phyloP scores from a whole-genome alignment of 2,888 invertebrate genomes.

The Deroplatys truncata region DNA sequence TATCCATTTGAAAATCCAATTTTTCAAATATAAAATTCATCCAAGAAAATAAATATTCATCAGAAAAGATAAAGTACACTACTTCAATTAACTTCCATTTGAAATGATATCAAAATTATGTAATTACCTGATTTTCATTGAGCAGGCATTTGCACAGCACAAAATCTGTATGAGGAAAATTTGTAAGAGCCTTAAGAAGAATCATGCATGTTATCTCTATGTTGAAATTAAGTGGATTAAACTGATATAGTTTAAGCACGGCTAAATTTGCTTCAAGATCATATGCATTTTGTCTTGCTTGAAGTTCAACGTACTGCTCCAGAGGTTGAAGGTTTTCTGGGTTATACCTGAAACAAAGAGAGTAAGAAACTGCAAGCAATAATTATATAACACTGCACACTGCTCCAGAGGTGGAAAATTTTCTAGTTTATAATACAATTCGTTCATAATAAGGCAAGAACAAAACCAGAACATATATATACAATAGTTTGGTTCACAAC shows the following conservation, averaged over 20 bases:
- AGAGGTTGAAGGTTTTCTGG: conserved; percentile 88
- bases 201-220: conserved; percentile 83
- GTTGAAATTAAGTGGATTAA: conserved; percentile 85
- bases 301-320: conserved; percentile 89
- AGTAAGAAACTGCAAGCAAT: not conserved
- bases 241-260: conserved; percentile 93
- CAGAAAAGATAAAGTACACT: too few relatives aligned
- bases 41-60: too few relatives aligned
- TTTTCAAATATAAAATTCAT: too few relatives aligned
- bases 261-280: conserved; percentile 97
- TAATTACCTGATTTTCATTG: conserved; percentile 62
- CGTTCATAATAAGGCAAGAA: not conserved
- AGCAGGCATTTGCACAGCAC: conserved; percentile 95
- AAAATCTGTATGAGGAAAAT: conserved; percentile 96
- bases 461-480: not conserved
- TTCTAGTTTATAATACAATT: too few relatives aligned
- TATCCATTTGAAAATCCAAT: too few relatives aligned
- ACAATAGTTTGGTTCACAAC: too few relatives aligned
- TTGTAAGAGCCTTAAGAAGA: conserved; percentile 90
- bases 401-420: not conserved
- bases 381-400: too few relatives aligned
- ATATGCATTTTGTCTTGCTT: conserved; percentile 89
- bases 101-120: too few relatives aligned
- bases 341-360: conserved; percentile 71
- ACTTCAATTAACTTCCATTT: too few relatives aligned